phyloP scores from a whole-genome alignment of 2,888 invertebrate species.

The Podabrus alpinus region DNA sequence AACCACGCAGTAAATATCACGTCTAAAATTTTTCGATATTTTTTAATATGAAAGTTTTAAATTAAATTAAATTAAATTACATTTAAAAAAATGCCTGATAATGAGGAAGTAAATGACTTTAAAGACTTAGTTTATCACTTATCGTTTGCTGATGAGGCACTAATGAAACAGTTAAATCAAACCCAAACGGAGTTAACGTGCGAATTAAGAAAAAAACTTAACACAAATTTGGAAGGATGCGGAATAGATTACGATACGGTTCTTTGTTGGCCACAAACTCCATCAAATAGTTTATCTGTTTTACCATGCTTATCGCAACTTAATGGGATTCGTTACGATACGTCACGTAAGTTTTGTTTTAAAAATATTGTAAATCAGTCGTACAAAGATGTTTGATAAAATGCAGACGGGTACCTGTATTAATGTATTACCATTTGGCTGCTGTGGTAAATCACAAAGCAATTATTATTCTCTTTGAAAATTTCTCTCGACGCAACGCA shows the following conservation, averaged over 20 bases:
- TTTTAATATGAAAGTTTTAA: not conserved
- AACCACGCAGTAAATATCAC: not conserved
- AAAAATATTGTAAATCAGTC: not conserved
- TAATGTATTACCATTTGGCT: not conserved
- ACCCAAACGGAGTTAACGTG: constrained; percentile 34
- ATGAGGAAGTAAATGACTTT: not conserved
- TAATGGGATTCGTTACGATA: constrained; percentile 76
- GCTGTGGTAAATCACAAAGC: not conserved
- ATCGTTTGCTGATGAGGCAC: constrained; percentile 1
- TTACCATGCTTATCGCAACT: constrained; percentile 78
- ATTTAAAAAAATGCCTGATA: not conserved
- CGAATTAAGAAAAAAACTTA: constrained; percentile 33
- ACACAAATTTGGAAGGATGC: constrained; percentile 31
- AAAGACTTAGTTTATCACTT: not conserved
- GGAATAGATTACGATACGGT: constrained; percentile 61
- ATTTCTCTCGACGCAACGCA: not conserved
- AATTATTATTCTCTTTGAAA: not conserved
- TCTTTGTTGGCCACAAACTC: constrained; percentile 81
- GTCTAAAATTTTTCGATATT: not conserved
- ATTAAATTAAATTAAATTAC: not conserved
- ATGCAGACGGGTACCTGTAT: not conserved
- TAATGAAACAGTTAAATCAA: constrained; percentile 28
- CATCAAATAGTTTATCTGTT: constrained; percentile 67
- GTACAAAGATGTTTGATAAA: not conserved
- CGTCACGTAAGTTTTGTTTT: constrained; percentile 69